A percentile compares a stretch with the other conserved stretches of the same genome.
phyloP scores from a whole-genome alignment of 2,797 vertebrate species.

The Brotula barbata region DNA sequence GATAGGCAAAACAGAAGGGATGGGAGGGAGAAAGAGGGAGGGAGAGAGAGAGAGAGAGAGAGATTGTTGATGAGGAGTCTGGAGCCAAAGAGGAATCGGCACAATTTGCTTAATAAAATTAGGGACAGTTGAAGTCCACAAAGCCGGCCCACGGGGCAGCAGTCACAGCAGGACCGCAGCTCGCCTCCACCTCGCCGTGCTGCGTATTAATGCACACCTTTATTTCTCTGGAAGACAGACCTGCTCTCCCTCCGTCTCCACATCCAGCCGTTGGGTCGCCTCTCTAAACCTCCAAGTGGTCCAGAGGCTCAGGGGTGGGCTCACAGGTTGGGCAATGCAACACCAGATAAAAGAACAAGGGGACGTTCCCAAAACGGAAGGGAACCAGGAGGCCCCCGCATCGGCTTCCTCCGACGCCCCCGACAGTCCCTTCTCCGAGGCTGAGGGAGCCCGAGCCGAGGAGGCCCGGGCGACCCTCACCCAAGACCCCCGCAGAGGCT shows the following conservation, averaged over 20 bases:
- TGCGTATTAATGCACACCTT: conserved; percentile 1
- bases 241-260: conserved; percentile 41
- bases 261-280: conserved; percentile 22
- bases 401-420: conserved; percentile 55
- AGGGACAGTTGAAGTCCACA: conserved; percentile 71
- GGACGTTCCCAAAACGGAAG: conserved; percentile 55
- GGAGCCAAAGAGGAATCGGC: conserved; percentile 74
- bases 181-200: conserved; percentile 26
- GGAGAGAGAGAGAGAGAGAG: conserved; percentile 30
- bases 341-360: conserved; percentile 58
- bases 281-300: conserved; percentile 19
- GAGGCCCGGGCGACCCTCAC: conserved; percentile 62
- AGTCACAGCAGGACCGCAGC: conserved; percentile 47
- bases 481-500: conserved; percentile 41
- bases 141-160: conserved; percentile 60
- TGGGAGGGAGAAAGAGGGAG: conserved; percentile 33
- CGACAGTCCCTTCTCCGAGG: conserved; percentile 44
- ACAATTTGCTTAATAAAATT: conserved; percentile 85
- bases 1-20: conserved; percentile 37
- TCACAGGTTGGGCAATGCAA: conserved; percentile 48
- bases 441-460: conserved; percentile 48
- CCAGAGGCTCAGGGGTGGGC: conserved; percentile 30
- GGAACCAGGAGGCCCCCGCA: conserved; percentile 34
- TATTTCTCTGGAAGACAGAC: conserved; percentile 19
- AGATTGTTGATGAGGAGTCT: conserved; percentile 64